A percentile compares a stretch with the other conserved stretches of the same genome.
phyloP scores from a whole-genome alignment of 2,888 invertebrate genomes.

The Coleophora flavipennella region DNA sequence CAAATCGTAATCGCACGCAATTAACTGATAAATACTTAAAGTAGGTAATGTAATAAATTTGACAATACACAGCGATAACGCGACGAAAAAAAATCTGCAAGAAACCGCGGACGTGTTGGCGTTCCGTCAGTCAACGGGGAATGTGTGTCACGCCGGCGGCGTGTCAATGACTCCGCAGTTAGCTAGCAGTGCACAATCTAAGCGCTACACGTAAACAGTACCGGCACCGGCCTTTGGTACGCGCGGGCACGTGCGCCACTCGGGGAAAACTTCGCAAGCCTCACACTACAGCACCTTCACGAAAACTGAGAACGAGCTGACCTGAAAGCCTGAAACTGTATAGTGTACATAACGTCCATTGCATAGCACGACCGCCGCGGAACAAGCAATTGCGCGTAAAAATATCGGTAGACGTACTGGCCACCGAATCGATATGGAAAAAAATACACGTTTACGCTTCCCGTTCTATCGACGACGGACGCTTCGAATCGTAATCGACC shows the following conservation, averaged over 20 bases:
- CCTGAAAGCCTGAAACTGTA: constrained; percentile 26
- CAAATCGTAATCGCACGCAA: constrained; percentile 17
- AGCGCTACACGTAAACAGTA: constrained; percentile 52
- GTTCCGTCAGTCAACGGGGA: constrained; percentile 52
- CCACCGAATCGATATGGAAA: constrained; percentile 30
- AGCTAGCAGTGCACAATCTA: constrained; percentile 29
- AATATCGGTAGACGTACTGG: constrained; percentile 29
- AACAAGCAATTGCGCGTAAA: constrained; percentile 35
- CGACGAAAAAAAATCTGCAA: constrained; percentile 33
- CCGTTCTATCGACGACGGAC: constrained; percentile 18
- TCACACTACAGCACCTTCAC: constrained; percentile 19
- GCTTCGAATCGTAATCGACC: constrained; percentile 26
- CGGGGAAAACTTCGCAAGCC: constrained; percentile 30
- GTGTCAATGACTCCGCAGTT: constrained; percentile 62
- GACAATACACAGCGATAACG: constrained; percentile 26
- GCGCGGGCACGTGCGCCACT: constrained; percentile 45
- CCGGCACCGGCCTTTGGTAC: constrained; percentile 18
- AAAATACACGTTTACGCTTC: constrained; percentile 26
- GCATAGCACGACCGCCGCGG: constrained; percentile 36
- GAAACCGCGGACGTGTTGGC: constrained; percentile 46
- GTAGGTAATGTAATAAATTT: constrained; percentile 35
- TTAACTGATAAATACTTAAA: constrained; percentile 26
- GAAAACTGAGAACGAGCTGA: constrained; percentile 6
- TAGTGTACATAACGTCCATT: constrained; percentile 24
- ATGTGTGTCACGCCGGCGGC: constrained; percentile 68